phyloP scores from a whole-genome alignment of 2,113 vertebrate species.

The Paratilapia polleni region DNA sequence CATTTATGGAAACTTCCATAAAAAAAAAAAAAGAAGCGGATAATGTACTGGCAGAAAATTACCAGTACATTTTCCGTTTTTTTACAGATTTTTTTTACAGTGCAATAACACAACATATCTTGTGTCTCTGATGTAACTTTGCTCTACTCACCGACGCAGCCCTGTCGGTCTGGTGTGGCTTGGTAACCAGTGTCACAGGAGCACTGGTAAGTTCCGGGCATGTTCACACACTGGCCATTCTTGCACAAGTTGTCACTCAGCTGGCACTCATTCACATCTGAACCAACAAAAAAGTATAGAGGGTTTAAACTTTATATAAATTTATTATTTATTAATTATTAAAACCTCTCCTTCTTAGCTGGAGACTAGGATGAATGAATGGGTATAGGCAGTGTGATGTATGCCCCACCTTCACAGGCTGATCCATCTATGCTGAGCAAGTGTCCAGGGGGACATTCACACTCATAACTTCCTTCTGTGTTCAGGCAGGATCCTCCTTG shows the following conservation, averaged over 20 bases:
- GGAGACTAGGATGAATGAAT: background rate
- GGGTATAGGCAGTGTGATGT: fast-evolving
- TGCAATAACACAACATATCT: no score
- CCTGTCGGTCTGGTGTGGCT: conserved; percentile 85
- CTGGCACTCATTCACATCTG: conserved; percentile 93
- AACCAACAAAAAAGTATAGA: background rate
- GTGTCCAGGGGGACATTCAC: conserved; percentile 89
- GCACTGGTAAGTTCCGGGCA: conserved; percentile 91
- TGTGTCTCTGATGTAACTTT: background rate
- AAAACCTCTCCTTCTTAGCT: background rate
- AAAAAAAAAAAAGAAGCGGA: no score
- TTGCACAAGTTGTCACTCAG: conserved; percentile 89
- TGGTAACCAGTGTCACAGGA: conserved; percentile 90
- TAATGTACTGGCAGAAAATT: no score
- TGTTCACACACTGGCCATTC: conserved; percentile 88
- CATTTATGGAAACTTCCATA: no score
- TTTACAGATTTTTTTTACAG: no score
- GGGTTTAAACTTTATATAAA: background rate
- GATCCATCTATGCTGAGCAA: conserved; percentile 83
- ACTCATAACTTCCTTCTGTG: conserved; percentile 91
- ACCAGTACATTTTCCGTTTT: no score
- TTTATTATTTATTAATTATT: background rate
- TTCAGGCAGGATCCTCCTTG: conserved; percentile 90
- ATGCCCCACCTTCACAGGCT: conserved; percentile 85
- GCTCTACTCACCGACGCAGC: conserved; percentile 87